A percentile compares a stretch with the other conserved stretches of the same genome.
Conservation (phyloP, 2,888 invertebrate species). For the Trachelus tabidus region DNA sequence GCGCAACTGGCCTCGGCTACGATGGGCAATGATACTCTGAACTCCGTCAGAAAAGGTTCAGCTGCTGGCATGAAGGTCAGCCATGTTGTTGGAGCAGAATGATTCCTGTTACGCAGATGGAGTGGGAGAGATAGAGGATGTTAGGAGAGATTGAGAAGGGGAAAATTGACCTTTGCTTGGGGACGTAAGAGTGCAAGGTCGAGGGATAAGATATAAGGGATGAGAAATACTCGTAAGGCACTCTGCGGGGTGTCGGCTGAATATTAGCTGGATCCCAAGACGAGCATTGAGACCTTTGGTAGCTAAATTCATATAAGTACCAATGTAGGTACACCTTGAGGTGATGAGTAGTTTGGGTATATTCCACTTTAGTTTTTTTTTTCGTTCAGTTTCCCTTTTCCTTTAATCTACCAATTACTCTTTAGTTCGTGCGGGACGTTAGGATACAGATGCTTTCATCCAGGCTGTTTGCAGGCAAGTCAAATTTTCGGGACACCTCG, state of each 20-base stretch:
- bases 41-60: neutral
- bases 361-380: neutral
- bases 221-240: neutral
- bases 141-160: neutral
- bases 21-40: neutral
- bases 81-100: neutral
- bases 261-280: neutral
- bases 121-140: neutral
- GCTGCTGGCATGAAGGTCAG: neutral
- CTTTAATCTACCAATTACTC: neutral
- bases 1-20: neutral
- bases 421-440: neutral
- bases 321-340: no score
- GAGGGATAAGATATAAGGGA: neutral
- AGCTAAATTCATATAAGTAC: no score
- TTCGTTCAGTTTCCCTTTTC: neutral
- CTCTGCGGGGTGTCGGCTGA: neutral
- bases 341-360: neutral
- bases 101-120: neutral
- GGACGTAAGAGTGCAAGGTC: neutral
- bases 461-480: constrained; percentile 18
- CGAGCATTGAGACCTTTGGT: neutral
- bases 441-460: neutral
- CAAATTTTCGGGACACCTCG: constrained; percentile 44
- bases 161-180: neutral